Evolutionary conservation across 2,797 vertebrate genomes (phyloP).

Genomic region (Siniperca undulata): DNA sequence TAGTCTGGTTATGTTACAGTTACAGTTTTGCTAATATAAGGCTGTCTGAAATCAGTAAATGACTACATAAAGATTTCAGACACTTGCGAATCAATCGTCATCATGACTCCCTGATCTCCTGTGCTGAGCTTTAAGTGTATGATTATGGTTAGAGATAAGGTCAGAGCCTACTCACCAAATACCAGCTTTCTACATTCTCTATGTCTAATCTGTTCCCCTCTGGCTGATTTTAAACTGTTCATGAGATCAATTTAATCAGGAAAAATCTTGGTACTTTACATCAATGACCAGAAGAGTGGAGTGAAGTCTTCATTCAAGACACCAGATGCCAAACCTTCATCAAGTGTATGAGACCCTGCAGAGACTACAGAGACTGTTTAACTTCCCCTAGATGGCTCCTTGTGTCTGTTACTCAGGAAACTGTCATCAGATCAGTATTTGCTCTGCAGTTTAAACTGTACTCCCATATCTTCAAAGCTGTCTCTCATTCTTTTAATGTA

Average conservation of each 20-base stretch:
- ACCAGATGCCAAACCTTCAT: conserved; percentile 4
- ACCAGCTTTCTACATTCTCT: not conserved
- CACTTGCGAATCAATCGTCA: not conserved
- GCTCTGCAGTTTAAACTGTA: conserved; percentile 18
- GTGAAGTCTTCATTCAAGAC: conserved; percentile 10
- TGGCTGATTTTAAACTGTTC: conserved; percentile 11
- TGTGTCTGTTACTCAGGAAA: conserved; percentile 28
- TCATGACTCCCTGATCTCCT: conserved; percentile 5
- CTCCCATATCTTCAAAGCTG: conserved; percentile 24
- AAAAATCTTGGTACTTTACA: conserved; percentile 15
- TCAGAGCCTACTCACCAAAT: not conserved
- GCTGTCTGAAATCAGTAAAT: not conserved
- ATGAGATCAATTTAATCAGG: conserved; percentile 23
- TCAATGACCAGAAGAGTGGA: not conserved
- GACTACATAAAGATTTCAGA: not conserved
- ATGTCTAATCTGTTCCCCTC: not conserved
- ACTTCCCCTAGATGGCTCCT: not conserved
- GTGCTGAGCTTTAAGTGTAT: not conserved
- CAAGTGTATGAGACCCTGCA: conserved; percentile 2
- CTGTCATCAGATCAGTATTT: conserved; percentile 35
- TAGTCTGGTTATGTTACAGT: not conserved
- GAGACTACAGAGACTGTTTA: not conserved
- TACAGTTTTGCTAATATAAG: not conserved
- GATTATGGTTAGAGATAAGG: not conserved
- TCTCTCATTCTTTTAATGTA: conserved; percentile 44